Evolutionary conservation across 2,888 invertebrate species (phyloP).

Genomic region (Cheilosia urbana): DNA sequence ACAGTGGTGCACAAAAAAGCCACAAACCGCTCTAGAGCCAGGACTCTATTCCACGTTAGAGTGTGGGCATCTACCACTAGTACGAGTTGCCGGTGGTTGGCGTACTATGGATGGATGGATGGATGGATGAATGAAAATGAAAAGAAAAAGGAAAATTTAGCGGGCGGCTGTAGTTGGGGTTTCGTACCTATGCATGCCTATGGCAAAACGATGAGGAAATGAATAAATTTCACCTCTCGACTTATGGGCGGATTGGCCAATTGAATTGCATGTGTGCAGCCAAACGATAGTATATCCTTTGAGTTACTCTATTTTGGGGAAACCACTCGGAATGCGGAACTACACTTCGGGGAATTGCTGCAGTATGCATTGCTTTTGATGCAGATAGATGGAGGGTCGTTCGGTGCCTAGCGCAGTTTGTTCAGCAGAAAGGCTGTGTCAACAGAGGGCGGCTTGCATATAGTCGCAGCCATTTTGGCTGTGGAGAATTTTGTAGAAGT

Average conservation of each 20-base stretch:
- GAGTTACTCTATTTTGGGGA: conserved; percentile 70
- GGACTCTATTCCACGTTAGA: conserved; percentile 62
- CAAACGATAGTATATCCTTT: conserved; percentile 69
- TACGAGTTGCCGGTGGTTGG: not conserved
- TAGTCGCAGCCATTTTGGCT: too few species aligned
- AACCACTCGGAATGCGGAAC: conserved; percentile 71
- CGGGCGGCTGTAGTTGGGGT: conserved; percentile 28
- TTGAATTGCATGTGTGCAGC: conserved; percentile 75
- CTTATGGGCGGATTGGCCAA: conserved; percentile 75
- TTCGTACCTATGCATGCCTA: conserved; percentile 17
- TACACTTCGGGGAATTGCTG: conserved; percentile 73
- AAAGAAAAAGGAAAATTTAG: conserved; percentile 71
- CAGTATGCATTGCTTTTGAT: conserved; percentile 30
- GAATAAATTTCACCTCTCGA: conserved; percentile 75
- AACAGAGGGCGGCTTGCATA: too few species aligned
- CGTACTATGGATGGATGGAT: conserved; percentile 12
- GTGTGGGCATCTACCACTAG: conserved; percentile 30
- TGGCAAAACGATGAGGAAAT: conserved; percentile 72
- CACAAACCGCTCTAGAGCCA: conserved; percentile 68
- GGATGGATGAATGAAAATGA: conserved; percentile 62
- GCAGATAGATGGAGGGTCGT: not conserved
- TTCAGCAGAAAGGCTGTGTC: too few species aligned
- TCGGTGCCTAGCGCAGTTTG: not conserved
- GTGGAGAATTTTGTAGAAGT: too few species aligned
- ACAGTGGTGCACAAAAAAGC: conserved; percentile 52